A percentile compares a stretch with the other conserved stretches of the same genome.
These are phyloP conservation scores for Epicampocera succincta DNA, from an alignment of 2,888 invertebrate species.

Conservation along the genomic window DNA sequence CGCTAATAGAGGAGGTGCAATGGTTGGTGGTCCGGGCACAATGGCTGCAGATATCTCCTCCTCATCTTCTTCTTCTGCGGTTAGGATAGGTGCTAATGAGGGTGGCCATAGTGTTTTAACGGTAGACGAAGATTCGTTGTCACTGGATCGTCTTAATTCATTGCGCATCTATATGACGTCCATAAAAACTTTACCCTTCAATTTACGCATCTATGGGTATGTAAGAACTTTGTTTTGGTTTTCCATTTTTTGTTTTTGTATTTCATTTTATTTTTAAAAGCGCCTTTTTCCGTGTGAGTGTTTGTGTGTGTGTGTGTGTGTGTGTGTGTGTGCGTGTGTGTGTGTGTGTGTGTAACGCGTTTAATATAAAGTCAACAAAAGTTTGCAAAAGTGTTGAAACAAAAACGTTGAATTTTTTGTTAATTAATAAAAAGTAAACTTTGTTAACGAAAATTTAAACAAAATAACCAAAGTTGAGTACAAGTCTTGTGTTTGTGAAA, in stretches of 20 bases:
- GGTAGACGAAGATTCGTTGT: constrained; percentile 79
- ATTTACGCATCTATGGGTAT: constrained; percentile 81
- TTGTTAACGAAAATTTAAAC: neutral
- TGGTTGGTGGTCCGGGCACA: constrained; percentile 24
- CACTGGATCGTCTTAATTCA: constrained; percentile 81
- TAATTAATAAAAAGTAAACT: neutral
- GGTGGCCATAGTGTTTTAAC: constrained; percentile 75
- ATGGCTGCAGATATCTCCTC: constrained; percentile 29
- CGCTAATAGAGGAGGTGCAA: constrained; percentile 17
- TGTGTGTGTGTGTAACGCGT: neutral
- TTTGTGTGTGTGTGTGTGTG: too few species aligned
- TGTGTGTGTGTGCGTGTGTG: too few species aligned
- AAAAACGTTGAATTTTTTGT: neutral
- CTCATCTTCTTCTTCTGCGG: constrained; percentile 11
- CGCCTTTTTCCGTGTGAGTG: neutral
- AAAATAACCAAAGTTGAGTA: neutral
- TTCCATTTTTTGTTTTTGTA: neutral
- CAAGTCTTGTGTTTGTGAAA: too few species aligned
- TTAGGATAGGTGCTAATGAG: constrained; percentile 51
- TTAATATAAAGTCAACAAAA: constrained; percentile 17
- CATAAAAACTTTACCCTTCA: constrained; percentile 81
- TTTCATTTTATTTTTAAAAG: neutral
- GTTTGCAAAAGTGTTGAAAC: constrained; percentile 1
- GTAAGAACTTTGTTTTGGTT: constrained; percentile 65
- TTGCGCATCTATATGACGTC: constrained; percentile 81